phyloP scores from a whole-genome alignment of 2,888 invertebrate genomes.

The Watsonalla binaria region DNA sequence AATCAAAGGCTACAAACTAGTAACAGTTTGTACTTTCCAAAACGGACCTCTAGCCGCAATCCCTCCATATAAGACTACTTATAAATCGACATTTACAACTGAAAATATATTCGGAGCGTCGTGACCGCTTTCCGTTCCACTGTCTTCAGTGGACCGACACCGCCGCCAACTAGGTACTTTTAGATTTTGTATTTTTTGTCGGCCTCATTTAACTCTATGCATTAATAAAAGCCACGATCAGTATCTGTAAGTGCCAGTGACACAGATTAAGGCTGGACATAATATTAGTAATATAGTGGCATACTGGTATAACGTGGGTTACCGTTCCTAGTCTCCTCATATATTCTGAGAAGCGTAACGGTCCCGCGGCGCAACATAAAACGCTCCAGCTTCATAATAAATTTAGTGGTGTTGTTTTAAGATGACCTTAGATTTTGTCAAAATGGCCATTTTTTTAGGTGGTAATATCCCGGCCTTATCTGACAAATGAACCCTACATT shows the following conservation, averaged over 20 bases:
- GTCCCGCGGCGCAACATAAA: conserved; percentile 48
- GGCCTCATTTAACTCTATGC: conserved; percentile 40
- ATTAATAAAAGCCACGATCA: conserved; percentile 49
- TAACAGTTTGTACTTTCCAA: conserved; percentile 34
- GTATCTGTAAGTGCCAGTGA: conserved; percentile 54
- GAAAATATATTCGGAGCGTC: conserved; percentile 33
- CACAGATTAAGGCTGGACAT: conserved; percentile 53
- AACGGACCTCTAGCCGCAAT: conserved; percentile 45
- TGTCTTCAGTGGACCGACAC: conserved; percentile 16
- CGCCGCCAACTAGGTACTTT: conserved; percentile 23
- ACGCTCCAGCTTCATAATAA: conserved; percentile 58
- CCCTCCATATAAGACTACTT: conserved; percentile 30
- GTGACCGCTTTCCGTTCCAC: conserved; percentile 37
- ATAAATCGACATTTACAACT: conserved; percentile 40
- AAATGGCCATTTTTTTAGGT: conserved; percentile 17
- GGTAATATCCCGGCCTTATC: too few species aligned
- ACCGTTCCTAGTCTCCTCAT: conserved; percentile 55
- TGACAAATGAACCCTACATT: too few species aligned
- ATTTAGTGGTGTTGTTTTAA: conserved; percentile 45
- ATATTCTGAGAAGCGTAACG: conserved; percentile 64
- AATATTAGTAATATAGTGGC: conserved; percentile 58
- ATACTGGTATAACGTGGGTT: conserved; percentile 32
- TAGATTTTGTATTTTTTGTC: conserved; percentile 31
- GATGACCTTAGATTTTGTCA: conserved; percentile 52
- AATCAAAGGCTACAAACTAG: conserved; percentile 43